These are phyloP conservation scores for Cloeon dipterum DNA, from an alignment of 2,888 invertebrate species.

Conservation along the genomic window DNA sequence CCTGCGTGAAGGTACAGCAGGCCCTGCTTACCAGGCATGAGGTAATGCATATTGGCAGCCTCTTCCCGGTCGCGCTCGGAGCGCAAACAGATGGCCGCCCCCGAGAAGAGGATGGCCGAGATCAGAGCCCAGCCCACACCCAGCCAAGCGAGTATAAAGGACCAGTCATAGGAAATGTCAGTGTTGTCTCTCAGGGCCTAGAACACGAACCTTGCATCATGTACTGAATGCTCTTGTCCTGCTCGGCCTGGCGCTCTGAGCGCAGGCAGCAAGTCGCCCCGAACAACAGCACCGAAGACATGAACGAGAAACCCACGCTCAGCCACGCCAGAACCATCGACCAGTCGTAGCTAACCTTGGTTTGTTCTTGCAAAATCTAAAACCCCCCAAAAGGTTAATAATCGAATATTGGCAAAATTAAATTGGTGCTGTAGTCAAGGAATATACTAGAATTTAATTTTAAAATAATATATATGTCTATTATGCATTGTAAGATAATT, in stretches of 20 bases:
- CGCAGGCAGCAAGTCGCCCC: constrained; percentile 55
- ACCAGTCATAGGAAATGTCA: constrained; percentile 71
- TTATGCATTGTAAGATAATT: too few relatives aligned
- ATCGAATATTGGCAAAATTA: not conserved
- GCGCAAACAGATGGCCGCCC: constrained; percentile 83
- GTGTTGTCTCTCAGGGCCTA: constrained; percentile 70
- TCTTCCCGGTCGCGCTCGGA: constrained; percentile 86
- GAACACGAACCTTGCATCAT: constrained; percentile 58
- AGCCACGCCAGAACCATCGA: constrained; percentile 70
- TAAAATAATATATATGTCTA: too few relatives aligned
- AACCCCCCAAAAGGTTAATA: constrained; percentile 1
- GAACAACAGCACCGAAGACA: constrained; percentile 54
- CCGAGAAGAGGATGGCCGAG: constrained; percentile 78
- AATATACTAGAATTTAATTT: too few relatives aligned
- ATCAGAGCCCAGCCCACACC: constrained; percentile 80
- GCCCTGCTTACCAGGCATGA: constrained; percentile 89
- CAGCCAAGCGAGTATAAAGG: constrained; percentile 92
- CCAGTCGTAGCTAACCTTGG: constrained; percentile 58
- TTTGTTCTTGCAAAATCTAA: constrained; percentile 48
- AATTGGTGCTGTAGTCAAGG: too few relatives aligned
- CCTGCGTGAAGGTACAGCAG: too few relatives aligned
- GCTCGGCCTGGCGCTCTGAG: constrained; percentile 49
- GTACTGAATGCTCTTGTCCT: constrained; percentile 62
- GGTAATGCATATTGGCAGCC: constrained; percentile 91
- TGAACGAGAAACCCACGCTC: constrained; percentile 50